phyloP scores from a whole-genome alignment of 2,888 invertebrate genomes.

The Andrena chrysosceles region DNA sequence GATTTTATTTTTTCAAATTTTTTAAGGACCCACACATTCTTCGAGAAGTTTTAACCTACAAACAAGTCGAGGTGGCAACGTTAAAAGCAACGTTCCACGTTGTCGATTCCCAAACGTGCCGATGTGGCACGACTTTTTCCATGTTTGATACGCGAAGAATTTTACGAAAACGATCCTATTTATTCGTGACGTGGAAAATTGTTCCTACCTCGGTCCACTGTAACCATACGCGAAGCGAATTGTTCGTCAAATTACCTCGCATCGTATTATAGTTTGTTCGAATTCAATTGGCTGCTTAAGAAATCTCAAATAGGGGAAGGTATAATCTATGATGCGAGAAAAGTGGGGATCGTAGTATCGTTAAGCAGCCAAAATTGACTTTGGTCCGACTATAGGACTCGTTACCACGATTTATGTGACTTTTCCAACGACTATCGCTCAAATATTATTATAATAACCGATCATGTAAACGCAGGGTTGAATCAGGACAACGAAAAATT shows the following conservation, averaged over 20 bases:
- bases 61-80: conserved; percentile 21
- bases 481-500: conserved; percentile 38
- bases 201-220: conserved; percentile 51
- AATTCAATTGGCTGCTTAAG: neutral
- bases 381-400: neutral
- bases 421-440: neutral
- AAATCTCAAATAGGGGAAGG: too few species aligned
- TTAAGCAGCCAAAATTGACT: neutral
- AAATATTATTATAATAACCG: neutral
- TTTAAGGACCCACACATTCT: conserved; percentile 43
- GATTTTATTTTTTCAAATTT: conserved; percentile 71
- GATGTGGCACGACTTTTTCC: neutral
- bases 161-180: conserved; percentile 7
- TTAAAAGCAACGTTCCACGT: conserved; percentile 22
- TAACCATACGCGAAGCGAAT: conserved; percentile 20
- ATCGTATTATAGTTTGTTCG: neutral
- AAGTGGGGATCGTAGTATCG: too few species aligned
- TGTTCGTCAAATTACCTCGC: conserved; percentile 46
- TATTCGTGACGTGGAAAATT: conserved; percentile 22
- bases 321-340: too few species aligned
- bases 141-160: neutral
- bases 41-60: conserved; percentile 28
- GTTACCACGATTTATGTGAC: conserved; percentile 13
- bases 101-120: conserved; percentile 1
- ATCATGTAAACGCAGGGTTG: neutral